Conservation (phyloP, 2,888 invertebrate species). For the Zootermopsis nevadensis region DNA sequence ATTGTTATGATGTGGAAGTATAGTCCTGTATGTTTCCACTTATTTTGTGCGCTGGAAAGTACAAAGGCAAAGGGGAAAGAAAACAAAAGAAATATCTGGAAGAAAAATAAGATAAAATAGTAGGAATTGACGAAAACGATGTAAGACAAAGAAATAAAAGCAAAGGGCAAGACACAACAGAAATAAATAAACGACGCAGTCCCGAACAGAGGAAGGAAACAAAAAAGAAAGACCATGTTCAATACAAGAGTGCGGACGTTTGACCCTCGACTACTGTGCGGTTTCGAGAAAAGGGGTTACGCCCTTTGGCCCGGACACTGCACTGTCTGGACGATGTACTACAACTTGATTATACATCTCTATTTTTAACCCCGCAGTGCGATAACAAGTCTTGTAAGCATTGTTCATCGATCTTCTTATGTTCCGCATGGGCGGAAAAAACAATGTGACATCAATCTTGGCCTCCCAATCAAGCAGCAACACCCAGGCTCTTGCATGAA, state of each 20-base stretch:
- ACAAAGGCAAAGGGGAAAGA: not conserved
- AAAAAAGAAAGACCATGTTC: too few relatives aligned
- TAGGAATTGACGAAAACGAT: not conserved
- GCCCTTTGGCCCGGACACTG: not conserved
- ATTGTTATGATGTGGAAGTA: too few relatives aligned
- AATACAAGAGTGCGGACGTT: not conserved
- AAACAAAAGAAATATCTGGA: not conserved
- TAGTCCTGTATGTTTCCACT: too few relatives aligned
- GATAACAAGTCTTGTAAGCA: conserved; percentile 16
- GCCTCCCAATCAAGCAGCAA: conserved; percentile 31
- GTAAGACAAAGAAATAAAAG: not conserved
- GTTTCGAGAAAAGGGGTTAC: not conserved
- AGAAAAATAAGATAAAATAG: not conserved
- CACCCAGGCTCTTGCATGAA: conserved; percentile 27
- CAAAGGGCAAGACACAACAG: too few relatives aligned
- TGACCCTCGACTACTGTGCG: not conserved
- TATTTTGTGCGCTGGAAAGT: not conserved
- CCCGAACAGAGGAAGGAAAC: too few relatives aligned
- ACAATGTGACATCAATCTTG: conserved; percentile 36
- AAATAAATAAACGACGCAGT: too few relatives aligned
- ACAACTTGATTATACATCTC: conserved; percentile 5
- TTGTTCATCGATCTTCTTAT: conserved; percentile 36
- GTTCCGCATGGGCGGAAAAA: conserved; percentile 33
- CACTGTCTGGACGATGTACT: not conserved
- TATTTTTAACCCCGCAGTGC: not conserved